Conservation (phyloP, 2,797 vertebrate genomes). For the Sparidentex hasta region DNA sequence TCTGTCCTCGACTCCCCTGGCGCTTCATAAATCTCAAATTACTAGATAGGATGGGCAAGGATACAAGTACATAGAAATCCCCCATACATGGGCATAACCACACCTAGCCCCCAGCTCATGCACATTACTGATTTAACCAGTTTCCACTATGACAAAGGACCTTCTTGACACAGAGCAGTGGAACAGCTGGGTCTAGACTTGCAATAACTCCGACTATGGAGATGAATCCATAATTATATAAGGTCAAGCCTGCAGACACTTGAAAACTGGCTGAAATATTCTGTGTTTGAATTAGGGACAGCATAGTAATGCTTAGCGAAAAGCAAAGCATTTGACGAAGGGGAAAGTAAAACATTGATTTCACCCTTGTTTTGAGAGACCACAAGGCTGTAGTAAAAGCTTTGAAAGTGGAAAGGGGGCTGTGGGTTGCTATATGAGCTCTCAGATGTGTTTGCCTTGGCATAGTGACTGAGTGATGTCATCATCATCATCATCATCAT, state of each 20-base stretch:
- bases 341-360: slow-evolving; percentile 16
- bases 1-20: not conserved
- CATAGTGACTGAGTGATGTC: slow-evolving; percentile 67
- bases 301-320: slow-evolving; percentile 5
- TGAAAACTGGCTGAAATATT: slow-evolving; percentile 22
- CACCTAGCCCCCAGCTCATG: not conserved
- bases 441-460: slow-evolving; percentile 79
- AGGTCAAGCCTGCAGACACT: slow-evolving; percentile 48
- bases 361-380: slow-evolving; percentile 16
- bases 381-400: slow-evolving; percentile 55
- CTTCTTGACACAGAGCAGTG: slow-evolving; percentile 34
- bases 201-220: slow-evolving; percentile 37
- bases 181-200: slow-evolving; percentile 48
- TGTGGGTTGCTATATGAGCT: slow-evolving; percentile 63
- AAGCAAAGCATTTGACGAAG: slow-evolving; percentile 5
- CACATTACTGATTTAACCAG: slow-evolving; percentile 10
- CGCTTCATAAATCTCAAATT: slow-evolving; percentile 61
- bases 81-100: not conserved
- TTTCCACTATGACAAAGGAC: slow-evolving; percentile 1
- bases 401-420: slow-evolving; percentile 48
- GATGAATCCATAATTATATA: slow-evolving; percentile 34
- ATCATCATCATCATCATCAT: slow-evolving; percentile 52
- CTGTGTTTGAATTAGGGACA: slow-evolving; percentile 9
- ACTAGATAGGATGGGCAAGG: slow-evolving; percentile 22
- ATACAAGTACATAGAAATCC: slow-evolving; percentile 4